Conservation (phyloP, 1,140 invertebrate species). For the Ruditapes philippinarum region DNA sequence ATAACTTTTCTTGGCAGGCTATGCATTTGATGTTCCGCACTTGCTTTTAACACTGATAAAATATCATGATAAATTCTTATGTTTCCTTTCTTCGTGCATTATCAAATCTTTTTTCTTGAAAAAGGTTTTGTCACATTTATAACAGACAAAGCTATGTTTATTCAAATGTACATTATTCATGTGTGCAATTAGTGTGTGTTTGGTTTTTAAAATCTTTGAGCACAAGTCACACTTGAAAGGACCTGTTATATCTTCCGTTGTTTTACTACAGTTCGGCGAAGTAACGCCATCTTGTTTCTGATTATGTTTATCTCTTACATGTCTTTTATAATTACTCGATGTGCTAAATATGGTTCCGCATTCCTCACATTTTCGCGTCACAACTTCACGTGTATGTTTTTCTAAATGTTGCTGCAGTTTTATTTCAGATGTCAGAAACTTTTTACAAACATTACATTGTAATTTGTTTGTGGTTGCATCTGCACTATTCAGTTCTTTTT, state of each 20-base stretch:
- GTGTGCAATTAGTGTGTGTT: neutral
- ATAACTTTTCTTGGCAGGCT: too few species aligned
- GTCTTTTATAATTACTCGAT: too few species aligned
- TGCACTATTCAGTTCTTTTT: neutral
- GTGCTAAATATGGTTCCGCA: neutral
- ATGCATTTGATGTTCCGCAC: too few species aligned
- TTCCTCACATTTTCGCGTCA: neutral
- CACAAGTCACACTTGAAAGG: constrained; percentile 2
- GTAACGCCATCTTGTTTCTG: neutral
- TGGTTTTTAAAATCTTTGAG: neutral
- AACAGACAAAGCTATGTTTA: neutral
- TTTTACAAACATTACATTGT: neutral
- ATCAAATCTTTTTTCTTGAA: neutral
- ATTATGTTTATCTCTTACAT: too few species aligned
- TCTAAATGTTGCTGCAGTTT: neutral
- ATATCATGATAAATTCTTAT: too few species aligned
- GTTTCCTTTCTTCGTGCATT: neutral
- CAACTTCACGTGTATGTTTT: neutral
- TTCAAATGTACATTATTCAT: neutral
- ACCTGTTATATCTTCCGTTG: neutral
- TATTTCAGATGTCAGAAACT: neutral
- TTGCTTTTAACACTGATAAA: too few species aligned
- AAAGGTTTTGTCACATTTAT: neutral
- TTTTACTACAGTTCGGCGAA: too few species aligned
- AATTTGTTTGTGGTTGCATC: neutral